phyloP scores from a whole-genome alignment of 2,797 vertebrate genomes.

The Champsocephalus gunnari region DNA sequence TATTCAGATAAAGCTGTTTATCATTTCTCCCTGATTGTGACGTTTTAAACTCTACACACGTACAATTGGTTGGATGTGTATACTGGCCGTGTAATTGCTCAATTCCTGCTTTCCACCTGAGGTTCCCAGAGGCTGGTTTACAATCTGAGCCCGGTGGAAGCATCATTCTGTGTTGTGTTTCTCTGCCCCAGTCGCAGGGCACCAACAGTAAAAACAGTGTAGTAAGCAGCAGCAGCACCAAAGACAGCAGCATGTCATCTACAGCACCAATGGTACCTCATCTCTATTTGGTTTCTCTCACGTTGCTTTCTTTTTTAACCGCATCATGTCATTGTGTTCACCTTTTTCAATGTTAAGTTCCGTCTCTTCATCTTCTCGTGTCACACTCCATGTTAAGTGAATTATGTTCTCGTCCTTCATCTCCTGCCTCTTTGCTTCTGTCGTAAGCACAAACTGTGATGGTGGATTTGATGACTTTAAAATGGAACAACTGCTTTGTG shows the following conservation, averaged over 20 bases:
- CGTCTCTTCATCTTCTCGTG: slow-evolving; percentile 55
- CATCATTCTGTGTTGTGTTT: slow-evolving; percentile 81
- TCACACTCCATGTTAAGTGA: slow-evolving; percentile 64
- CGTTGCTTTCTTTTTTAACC: slow-evolving; percentile 64
- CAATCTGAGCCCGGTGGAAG: slow-evolving; percentile 28
- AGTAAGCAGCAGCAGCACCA: slow-evolving; percentile 96
- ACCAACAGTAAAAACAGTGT: slow-evolving; percentile 99
- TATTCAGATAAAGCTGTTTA: slow-evolving; percentile 9
- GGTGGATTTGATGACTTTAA: slow-evolving; percentile 67
- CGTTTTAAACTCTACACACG: background rate
- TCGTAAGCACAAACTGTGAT: slow-evolving; percentile 70
- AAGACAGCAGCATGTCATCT: slow-evolving; percentile 97
- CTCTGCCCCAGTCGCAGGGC: slow-evolving; percentile 94
- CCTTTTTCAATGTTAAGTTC: slow-evolving; percentile 63
- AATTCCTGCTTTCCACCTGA: slow-evolving; percentile 7
- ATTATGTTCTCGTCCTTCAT: slow-evolving; percentile 47
- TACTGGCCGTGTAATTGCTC: slow-evolving; percentile 10
- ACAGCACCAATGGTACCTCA: slow-evolving; percentile 98
- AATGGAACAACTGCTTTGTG: slow-evolving; percentile 56
- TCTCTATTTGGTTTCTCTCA: slow-evolving; percentile 83
- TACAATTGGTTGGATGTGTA: background rate
- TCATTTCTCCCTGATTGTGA: background rate
- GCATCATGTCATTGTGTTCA: slow-evolving; percentile 64
- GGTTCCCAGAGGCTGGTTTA: slow-evolving; percentile 19
- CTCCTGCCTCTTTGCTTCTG: slow-evolving; percentile 71